Evolutionary conservation across 2,888 invertebrate genomes (phyloP), one percentile per base, ranked within the genome.

Genomic region (Drosophila ustulata): DNA sequence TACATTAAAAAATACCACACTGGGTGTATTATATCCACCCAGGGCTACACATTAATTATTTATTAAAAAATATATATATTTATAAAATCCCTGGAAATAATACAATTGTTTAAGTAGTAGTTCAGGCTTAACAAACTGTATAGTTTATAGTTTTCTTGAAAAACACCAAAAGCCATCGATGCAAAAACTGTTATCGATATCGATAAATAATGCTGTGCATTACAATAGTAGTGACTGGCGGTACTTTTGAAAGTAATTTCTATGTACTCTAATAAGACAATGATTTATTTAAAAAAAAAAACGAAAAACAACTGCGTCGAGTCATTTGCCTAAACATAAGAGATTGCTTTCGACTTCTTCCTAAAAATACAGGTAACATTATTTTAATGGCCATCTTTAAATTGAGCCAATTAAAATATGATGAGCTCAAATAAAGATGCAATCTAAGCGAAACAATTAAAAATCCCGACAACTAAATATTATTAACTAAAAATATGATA

Each of bases 181-280:
- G 68, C 43, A 61, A n/a, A 61, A 50, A 50, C 18, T 11, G 37
- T 18, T 57, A 74, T 68, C 75, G 53, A 28, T 56, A 75, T 77
- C 75, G 75, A 75, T 77, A 47, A 45, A 0, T 43, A 62, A 66
- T 66, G 78, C 4, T 72, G 51, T 43, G 49, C 52, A 53, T 0
- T 32, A 13, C 13, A 18, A 34, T 9, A 25, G 4, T 6, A 23
- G 18, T 9, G 34, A 56, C 13, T 3, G 28, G 56, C 62, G 55
- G 41, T 0, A 18, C 1, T 39, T 71, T 75, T 0, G 34, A 61
- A 62, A 23, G 0, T 6, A 9, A 37, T 26, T 11, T 11, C 8
- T n/a, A 1, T 5, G 32, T 32, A 9, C 32, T 3, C 9, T 32
- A 34, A 34, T 28, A 2, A 26, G 26, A 26, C 26, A 26, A 26